These are phyloP conservation scores for Clivina fossor DNA, from an alignment of 2,888 invertebrate genomes.

Conservation along the genomic window DNA sequence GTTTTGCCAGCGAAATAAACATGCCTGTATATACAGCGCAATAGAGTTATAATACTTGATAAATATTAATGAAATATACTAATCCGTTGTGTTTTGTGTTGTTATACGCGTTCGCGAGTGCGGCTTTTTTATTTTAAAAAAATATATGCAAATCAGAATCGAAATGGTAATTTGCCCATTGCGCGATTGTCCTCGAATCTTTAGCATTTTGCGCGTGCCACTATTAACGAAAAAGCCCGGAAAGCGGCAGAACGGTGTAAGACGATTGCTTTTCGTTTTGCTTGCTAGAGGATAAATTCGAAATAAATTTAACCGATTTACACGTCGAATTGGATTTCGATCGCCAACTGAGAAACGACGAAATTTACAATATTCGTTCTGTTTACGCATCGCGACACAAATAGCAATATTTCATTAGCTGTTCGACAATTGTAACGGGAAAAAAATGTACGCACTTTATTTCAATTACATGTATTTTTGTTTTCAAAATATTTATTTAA, in stretches of 20 bases:
- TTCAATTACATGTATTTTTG: no score
- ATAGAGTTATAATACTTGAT: conserved; percentile 34
- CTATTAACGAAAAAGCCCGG: conserved; percentile 31
- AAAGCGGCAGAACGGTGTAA: conserved; percentile 14
- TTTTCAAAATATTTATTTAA: no score
- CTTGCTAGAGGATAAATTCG: conserved; percentile 15
- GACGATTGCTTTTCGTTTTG: no score
- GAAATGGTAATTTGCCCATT: conserved; percentile 44
- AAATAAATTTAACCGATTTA: conserved; percentile 24
- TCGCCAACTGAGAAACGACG: no score
- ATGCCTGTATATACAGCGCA: conserved; percentile 15
- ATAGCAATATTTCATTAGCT: no score
- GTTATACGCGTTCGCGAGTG: conserved; percentile 35
- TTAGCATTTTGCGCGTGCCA: conserved; percentile 28
- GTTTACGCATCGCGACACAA: no score
- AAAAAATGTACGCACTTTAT: no score
- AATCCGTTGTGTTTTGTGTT: conserved; percentile 33
- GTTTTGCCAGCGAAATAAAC: conserved; percentile 26
- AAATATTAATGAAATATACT: conserved; percentile 36
- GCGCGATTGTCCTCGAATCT: conserved; percentile 30
- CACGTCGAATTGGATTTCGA: no score
- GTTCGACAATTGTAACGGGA: no score
- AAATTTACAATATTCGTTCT: no score
- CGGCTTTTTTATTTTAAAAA: no score
- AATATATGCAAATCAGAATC: conserved; percentile 44